Evolutionary conservation across 2,888 invertebrate species (phyloP).

Genomic region (Lithophane leautieri): DNA sequence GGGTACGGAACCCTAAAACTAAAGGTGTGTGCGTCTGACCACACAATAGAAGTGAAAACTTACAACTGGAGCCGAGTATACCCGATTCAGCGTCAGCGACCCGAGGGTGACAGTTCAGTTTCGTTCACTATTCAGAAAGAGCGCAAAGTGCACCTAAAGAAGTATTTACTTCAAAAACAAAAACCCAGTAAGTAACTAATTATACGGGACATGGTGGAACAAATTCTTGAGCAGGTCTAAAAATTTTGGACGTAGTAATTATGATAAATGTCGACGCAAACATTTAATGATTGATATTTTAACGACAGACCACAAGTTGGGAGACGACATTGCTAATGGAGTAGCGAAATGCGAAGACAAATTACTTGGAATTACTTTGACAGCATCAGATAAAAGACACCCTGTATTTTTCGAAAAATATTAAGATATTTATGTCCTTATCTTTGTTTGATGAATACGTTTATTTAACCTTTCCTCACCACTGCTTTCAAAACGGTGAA

Average conservation of each 20-base stretch:
- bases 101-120: not conserved
- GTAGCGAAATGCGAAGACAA: slow-evolving; percentile 56
- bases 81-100: not conserved
- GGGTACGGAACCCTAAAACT: too few relatives aligned
- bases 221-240: slow-evolving; percentile 29
- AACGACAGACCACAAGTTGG: slow-evolving; percentile 57
- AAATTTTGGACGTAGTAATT: slow-evolving; percentile 49
- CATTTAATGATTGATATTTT: slow-evolving; percentile 67
- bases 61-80: not conserved
- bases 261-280: slow-evolving; percentile 58
- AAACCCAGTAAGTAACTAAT: too few relatives aligned
- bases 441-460: not conserved
- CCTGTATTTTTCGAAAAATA: slow-evolving; percentile 30
- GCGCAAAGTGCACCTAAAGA: too few relatives aligned
- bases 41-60: too few relatives aligned
- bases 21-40: not conserved
- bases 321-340: slow-evolving; percentile 64
- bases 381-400: slow-evolving; percentile 37
- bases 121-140: too few relatives aligned
- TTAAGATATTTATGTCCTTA: slow-evolving; percentile 18
- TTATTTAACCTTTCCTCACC: not conserved
- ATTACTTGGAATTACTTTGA: slow-evolving; percentile 57
- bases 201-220: not conserved
- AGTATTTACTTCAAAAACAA: too few relatives aligned
- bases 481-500: too few relatives aligned